Conservation (phyloP, 2,888 invertebrate genomes). For the Tenthredo mesomela region DNA sequence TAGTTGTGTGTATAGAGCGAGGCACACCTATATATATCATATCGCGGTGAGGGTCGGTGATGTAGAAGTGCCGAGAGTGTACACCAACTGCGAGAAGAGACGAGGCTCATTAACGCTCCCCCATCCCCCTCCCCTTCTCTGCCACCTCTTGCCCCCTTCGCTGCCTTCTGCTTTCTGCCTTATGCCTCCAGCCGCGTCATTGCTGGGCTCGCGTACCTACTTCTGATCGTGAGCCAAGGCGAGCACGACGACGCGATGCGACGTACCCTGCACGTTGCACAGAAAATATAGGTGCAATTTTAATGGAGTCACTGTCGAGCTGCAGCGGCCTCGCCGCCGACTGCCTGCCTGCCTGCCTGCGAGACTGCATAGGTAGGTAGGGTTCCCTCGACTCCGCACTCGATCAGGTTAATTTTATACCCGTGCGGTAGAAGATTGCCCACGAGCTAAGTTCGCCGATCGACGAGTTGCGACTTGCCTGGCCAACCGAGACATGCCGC, state of each 20-base stretch:
- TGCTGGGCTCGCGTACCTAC: background rate
- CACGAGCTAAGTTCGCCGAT: background rate
- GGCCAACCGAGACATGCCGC: background rate
- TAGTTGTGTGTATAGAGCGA: background rate
- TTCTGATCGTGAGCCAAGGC: constrained; percentile 24
- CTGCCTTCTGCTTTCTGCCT: background rate
- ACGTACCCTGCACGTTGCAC: constrained; percentile 5
- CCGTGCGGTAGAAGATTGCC: constrained; percentile 21
- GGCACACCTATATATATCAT: background rate
- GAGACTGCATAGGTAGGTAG: background rate
- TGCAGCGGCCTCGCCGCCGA: background rate
- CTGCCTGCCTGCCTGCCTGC: background rate
- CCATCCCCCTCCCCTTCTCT: background rate
- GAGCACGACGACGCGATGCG: constrained; percentile 1
- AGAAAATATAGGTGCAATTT: constrained; percentile 46
- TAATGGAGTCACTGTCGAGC: constrained; percentile 41
- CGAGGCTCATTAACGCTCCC: constrained; percentile 50
- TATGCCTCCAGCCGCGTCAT: background rate
- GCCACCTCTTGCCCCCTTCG: background rate
- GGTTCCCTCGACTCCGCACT: background rate
- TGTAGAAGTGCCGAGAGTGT: constrained; percentile 16
- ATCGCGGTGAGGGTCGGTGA: background rate
- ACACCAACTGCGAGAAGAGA: constrained; percentile 43
- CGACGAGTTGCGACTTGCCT: constrained; percentile 29
- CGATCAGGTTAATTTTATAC: constrained; percentile 40